Evolutionary conservation across 1,140 invertebrate species (phyloP).

Genomic region (Teleogryllus occipitalis): DNA sequence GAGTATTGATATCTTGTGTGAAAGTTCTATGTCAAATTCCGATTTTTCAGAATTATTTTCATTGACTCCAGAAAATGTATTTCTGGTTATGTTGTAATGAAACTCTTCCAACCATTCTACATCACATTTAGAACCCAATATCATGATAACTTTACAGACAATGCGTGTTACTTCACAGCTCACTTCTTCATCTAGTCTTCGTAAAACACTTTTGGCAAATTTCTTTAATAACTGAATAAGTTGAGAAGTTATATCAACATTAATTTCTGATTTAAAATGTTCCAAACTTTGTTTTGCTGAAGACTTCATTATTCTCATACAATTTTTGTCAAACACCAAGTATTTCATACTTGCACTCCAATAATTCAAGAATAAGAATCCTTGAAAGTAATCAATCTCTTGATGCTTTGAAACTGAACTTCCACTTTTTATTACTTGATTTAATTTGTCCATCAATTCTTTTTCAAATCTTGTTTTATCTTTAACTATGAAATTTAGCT

Average conservation of each 20-base stretch:
- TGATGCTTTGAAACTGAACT: not conserved
- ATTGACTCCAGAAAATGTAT: too few species aligned
- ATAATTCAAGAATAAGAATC: not conserved
- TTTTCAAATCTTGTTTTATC: not conserved
- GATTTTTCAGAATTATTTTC: too few species aligned
- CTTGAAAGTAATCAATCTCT: not conserved
- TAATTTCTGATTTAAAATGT: not conserved
- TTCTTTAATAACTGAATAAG: not conserved
- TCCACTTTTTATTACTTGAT: not conserved
- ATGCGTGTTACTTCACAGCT: too few species aligned
- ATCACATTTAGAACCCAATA: not conserved
- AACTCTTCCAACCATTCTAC: not conserved
- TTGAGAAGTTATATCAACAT: not conserved
- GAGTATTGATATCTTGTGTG: too few species aligned
- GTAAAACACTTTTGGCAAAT: not conserved
- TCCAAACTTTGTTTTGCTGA: not conserved
- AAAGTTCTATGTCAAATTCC: too few species aligned
- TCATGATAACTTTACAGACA: too few species aligned
- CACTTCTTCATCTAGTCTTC: conserved; percentile 7
- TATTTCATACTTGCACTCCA: not conserved
- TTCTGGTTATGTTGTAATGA: not conserved
- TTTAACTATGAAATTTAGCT: not conserved
- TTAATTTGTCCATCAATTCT: not conserved
- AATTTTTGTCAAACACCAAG: not conserved
- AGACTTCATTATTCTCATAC: not conserved